phyloP scores from a whole-genome alignment of 2,113 vertebrate species.

The Caranx ignobilis region DNA sequence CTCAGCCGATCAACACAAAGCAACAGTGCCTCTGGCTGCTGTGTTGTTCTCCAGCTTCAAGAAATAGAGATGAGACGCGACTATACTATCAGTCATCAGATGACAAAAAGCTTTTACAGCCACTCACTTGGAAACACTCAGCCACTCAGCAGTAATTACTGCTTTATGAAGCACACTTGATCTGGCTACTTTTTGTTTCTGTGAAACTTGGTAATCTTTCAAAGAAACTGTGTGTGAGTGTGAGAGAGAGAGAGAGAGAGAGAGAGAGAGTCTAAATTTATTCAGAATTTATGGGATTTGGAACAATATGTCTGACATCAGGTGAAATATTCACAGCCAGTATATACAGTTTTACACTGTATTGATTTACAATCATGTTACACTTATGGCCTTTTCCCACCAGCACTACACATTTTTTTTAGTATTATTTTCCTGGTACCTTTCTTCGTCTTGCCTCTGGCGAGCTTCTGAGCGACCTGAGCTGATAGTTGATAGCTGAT shows the following conservation, averaged over 20 bases:
- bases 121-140: constrained; percentile 27
- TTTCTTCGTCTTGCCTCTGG: too few species aligned
- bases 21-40: background rate
- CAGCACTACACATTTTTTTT: too few species aligned
- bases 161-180: constrained; percentile 43
- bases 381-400: too few species aligned
- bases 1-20: constrained; percentile 1
- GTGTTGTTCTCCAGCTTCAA: background rate
- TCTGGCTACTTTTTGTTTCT: constrained; percentile 33
- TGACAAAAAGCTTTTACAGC: constrained; percentile 53
- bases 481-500: too few species aligned
- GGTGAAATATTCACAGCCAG: too few species aligned
- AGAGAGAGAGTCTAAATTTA: too few species aligned
- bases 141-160: constrained; percentile 48
- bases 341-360: too few species aligned
- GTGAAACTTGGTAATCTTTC: constrained; percentile 18
- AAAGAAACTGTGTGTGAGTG: background rate
- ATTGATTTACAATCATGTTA: too few species aligned
- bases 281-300: background rate
- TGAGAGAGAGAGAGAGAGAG: too few species aligned
- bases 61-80: background rate
- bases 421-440: too few species aligned
- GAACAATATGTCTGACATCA: background rate
- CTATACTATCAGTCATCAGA: constrained; percentile 31
- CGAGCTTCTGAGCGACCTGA: too few species aligned